Conservation (phyloP, 1,140 invertebrate species). For the Drosophila orena region DNA sequence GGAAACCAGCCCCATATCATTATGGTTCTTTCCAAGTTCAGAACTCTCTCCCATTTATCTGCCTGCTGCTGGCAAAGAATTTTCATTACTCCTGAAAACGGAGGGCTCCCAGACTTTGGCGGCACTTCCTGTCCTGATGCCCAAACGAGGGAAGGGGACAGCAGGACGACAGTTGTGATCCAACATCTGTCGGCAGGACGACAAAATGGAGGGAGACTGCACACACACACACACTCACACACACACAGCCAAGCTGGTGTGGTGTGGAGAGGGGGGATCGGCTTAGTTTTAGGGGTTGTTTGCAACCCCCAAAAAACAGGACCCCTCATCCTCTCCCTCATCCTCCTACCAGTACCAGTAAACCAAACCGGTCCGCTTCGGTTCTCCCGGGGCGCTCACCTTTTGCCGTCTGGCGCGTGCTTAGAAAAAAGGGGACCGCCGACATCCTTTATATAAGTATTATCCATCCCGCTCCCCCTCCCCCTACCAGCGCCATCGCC, state of each 20-base stretch:
- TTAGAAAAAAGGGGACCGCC: constrained; percentile 30
- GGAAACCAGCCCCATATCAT: constrained; percentile 33
- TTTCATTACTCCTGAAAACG: constrained; percentile 24
- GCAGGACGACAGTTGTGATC: constrained; percentile 52
- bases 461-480: constrained; percentile 6
- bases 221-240: too few species aligned
- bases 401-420: constrained; percentile 66
- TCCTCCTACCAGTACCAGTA: constrained; percentile 3
- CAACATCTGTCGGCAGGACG: constrained; percentile 43
- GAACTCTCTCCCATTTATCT: constrained; percentile 10
- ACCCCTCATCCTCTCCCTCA: constrained; percentile 33
- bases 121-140: constrained; percentile 63
- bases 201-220: constrained; percentile 18
- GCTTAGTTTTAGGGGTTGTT: constrained; percentile 49
- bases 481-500: not conserved
- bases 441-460: constrained; percentile 38
- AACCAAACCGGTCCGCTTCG: constrained; percentile 31
- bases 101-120: constrained; percentile 28
- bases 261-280: constrained; percentile 47
- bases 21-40: constrained; percentile 40
- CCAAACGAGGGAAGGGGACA: constrained; percentile 5
- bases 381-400: constrained; percentile 35
- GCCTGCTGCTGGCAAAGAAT: constrained; percentile 21
- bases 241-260: too few species aligned
- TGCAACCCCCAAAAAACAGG: constrained; percentile 49